phyloP scores from a whole-genome alignment of 2,113 vertebrate genomes.

The Pholis gunnellus region DNA sequence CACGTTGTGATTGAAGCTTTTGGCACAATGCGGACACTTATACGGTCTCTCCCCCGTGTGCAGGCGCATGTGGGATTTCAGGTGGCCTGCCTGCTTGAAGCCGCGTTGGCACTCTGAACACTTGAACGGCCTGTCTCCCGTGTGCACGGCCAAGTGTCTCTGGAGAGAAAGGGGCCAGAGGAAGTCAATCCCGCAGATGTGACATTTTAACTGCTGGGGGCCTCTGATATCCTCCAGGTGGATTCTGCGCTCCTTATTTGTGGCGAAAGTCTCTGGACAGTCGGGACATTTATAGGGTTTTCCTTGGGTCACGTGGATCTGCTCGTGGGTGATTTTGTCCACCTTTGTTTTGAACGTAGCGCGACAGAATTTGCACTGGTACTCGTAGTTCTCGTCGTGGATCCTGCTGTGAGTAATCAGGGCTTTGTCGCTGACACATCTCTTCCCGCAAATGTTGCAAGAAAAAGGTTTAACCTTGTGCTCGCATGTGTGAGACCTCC shows the following conservation, averaged over 20 bases:
- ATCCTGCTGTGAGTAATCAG: constrained; percentile 55
- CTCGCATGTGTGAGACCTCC: constrained; percentile 59
- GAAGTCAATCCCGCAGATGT: constrained; percentile 62
- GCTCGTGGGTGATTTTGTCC: constrained; percentile 62
- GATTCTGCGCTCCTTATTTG: constrained; percentile 22
- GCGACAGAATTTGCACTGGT: constrained; percentile 68
- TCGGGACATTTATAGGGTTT: constrained; percentile 67
- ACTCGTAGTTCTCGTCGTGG: constrained; percentile 57
- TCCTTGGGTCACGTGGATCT: constrained; percentile 34
- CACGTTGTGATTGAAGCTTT: constrained; percentile 76
- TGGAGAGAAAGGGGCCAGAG: background rate
- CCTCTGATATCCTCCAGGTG: constrained; percentile 60
- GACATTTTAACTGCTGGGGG: constrained; percentile 44
- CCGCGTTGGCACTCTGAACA: constrained; percentile 66
- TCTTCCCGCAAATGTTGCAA: constrained; percentile 70
- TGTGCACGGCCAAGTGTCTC: constrained; percentile 66
- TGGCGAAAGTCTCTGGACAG: constrained; percentile 54
- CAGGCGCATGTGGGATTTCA: constrained; percentile 76
- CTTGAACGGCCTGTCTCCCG: constrained; percentile 52
- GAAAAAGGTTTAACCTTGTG: constrained; percentile 62
- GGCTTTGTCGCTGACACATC: constrained; percentile 33
- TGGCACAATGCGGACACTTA: constrained; percentile 67
- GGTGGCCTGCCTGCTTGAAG: constrained; percentile 67
- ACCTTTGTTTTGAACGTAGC: constrained; percentile 59
- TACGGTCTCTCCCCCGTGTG: constrained; percentile 74